Evolutionary conservation across 2,113 vertebrate genomes (phyloP).

Genomic region (Vombatus ursinus): DNA sequence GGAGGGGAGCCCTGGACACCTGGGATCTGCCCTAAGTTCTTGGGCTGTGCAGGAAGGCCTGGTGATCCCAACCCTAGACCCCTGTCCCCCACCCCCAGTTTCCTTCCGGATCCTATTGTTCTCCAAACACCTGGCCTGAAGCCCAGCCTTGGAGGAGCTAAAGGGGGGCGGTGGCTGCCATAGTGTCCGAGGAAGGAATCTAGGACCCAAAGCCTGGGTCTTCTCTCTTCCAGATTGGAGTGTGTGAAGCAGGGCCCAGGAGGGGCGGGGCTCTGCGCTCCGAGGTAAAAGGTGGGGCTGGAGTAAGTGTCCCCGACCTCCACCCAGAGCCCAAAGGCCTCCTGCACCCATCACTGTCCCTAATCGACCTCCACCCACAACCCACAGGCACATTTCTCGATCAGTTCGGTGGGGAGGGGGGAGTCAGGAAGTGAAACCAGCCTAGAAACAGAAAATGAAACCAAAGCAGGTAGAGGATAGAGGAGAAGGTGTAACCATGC

Average conservation of each 20-base stretch:
- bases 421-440: slow-evolving; percentile 70
- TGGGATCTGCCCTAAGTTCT: slow-evolving; percentile 21
- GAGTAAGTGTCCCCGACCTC: not conserved
- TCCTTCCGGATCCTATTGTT: slow-evolving; percentile 70
- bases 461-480: slow-evolving; percentile 62
- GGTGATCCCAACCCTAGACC: slow-evolving; percentile 3
- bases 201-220: not conserved
- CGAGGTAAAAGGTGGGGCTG: not conserved
- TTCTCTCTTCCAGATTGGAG: not conserved
- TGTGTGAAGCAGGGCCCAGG: not conserved
- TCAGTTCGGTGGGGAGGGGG: not conserved
- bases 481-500: not conserved
- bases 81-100: slow-evolving; percentile 17
- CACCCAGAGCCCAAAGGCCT: not conserved
- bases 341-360: not conserved
- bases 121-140: slow-evolving; percentile 67
- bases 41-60: not conserved
- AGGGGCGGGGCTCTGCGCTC: not conserved
- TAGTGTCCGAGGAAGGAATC: not conserved
- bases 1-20: not conserved
- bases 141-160: slow-evolving; percentile 40
- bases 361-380: not conserved
- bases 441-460: slow-evolving; percentile 76
- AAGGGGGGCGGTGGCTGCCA: not conserved
- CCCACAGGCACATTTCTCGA: slow-evolving; percentile 44